A percentile compares a stretch with the other conserved stretches of the same genome.
Evolutionary conservation across 2,888 invertebrate genomes (phyloP).

Genomic region (Athripsodes cinereus): DNA sequence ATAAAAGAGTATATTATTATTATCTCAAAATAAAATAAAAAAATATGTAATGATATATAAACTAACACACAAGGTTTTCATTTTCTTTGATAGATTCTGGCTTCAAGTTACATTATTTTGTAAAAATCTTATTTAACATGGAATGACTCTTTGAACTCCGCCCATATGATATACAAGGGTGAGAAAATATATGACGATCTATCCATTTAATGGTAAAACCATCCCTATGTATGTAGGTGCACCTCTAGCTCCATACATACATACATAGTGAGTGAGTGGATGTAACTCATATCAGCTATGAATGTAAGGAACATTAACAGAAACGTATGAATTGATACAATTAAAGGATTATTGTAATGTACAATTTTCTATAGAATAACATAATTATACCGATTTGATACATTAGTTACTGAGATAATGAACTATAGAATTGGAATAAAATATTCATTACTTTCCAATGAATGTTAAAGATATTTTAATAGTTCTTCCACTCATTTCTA

Average conservation of each 20-base stretch:
- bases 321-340: neutral
- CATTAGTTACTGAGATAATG: neutral
- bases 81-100: too few species aligned
- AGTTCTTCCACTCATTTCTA: neutral
- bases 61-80: too few species aligned
- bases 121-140: too few species aligned
- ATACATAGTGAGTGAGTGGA: too few species aligned
- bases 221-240: too few species aligned
- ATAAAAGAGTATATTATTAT: too few species aligned
- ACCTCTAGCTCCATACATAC: too few species aligned
- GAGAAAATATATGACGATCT: conserved; percentile 11
- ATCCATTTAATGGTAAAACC: neutral
- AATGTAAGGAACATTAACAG: neutral
- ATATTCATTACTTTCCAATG: neutral
- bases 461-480: neutral
- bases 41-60: too few species aligned
- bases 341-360: neutral
- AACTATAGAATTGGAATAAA: neutral
- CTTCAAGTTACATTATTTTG: too few species aligned
- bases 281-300: neutral
- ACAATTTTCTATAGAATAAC: too few species aligned
- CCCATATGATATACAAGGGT: conserved; percentile 5
- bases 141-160: neutral
- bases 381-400: neutral
- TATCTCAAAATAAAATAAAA: too few species aligned